Conservation (phyloP, 2,113 vertebrate species). For the Sakesphorus luctuosus region DNA sequence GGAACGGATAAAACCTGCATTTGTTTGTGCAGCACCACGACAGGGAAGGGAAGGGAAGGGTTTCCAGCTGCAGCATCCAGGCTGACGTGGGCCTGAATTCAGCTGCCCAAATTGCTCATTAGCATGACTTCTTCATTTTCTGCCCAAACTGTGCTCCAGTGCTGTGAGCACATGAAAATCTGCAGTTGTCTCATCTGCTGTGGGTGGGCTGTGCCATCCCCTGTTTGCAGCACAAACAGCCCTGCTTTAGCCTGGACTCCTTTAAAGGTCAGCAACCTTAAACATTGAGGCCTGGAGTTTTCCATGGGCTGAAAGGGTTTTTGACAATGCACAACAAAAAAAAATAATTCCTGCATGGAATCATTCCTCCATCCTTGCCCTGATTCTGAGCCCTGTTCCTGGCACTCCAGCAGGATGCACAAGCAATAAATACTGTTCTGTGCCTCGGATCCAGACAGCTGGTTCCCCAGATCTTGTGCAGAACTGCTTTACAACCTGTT, state of each 20-base stretch:
- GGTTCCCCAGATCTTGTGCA: neutral
- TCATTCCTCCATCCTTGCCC: neutral
- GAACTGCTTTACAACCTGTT: conserved; percentile 17
- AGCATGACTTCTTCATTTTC: neutral
- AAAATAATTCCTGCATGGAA: neutral
- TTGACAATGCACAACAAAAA: neutral
- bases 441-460: neutral
- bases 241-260: neutral
- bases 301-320: neutral
- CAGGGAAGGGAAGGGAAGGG: neutral
- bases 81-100: neutral
- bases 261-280: neutral
- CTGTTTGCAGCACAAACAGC: neutral
- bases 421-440: neutral
- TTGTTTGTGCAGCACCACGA: neutral
- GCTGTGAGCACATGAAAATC: neutral
- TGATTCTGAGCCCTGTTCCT: neutral
- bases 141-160: neutral
- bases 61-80: neutral
- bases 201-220: neutral
- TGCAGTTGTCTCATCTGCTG: neutral
- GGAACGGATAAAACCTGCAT: neutral
- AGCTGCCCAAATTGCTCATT: neutral
- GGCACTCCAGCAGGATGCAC: neutral
- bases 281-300: neutral